phyloP scores from a whole-genome alignment of 2,113 vertebrate species.

The Proteles cristata region DNA sequence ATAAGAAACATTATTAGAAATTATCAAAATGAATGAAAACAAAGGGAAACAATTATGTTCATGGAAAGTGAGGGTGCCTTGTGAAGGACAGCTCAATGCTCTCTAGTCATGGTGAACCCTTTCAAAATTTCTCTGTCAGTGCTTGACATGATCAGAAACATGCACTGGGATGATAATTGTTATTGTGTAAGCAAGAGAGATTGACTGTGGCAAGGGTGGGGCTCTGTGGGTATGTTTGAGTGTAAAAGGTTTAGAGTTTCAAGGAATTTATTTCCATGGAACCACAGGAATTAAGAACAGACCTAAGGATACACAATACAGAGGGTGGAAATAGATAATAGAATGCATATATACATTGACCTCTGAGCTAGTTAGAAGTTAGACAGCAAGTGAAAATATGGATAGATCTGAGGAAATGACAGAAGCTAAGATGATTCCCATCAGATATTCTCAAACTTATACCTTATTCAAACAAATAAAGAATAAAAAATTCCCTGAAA shows the following conservation, averaged over 20 bases:
- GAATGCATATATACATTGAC: fast-evolving
- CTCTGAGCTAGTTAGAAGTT: background rate
- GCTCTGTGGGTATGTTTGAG: background rate
- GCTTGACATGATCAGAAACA: background rate
- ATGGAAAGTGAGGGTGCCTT: background rate
- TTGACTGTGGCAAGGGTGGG: background rate
- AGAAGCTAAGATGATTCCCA: background rate
- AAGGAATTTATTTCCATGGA: background rate
- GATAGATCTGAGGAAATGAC: background rate
- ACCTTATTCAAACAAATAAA: background rate
- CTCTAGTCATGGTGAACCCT: background rate
- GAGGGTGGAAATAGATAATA: background rate
- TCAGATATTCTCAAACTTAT: background rate
- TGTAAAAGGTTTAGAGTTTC: background rate
- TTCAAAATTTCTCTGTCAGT: background rate
- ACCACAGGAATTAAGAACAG: background rate
- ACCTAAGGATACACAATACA: background rate
- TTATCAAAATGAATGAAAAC: background rate
- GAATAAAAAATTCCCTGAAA: background rate
- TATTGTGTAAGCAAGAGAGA: background rate
- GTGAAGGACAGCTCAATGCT: background rate
- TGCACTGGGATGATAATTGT: background rate
- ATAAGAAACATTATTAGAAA: background rate
- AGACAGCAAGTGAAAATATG: background rate
- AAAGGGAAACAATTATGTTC: background rate